Conservation (phyloP, 2,888 invertebrate genomes). For the Ophion slaviceki region DNA sequence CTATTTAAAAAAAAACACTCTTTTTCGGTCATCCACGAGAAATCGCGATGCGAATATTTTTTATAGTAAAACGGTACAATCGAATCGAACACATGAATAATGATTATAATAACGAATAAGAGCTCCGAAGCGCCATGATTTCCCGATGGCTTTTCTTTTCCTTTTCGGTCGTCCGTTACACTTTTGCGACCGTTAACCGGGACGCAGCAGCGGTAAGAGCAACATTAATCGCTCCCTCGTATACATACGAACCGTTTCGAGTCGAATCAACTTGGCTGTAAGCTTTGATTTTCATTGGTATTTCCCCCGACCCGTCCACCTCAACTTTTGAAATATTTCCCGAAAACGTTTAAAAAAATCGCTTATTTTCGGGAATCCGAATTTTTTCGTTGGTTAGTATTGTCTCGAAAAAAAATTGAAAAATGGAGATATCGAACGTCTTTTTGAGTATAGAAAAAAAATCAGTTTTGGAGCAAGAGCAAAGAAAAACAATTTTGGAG, state of each 20-base stretch:
- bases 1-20: not conserved
- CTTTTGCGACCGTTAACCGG: slow-evolving; percentile 70
- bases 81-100: slow-evolving; percentile 17
- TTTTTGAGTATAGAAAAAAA: too few relatives aligned
- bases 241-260: not conserved
- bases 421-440: too few relatives aligned
- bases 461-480: too few relatives aligned
- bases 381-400: too few relatives aligned
- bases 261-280: too few relatives aligned
- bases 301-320: too few relatives aligned
- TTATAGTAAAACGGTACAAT: slow-evolving; percentile 26
- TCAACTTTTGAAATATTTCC: too few relatives aligned
- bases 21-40: not conserved
- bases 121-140: slow-evolving; percentile 43
- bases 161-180: slow-evolving; percentile 72
- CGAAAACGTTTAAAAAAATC: too few relatives aligned
- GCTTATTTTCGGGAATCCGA: too few relatives aligned
- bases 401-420: too few relatives aligned
- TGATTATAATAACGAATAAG: slow-evolving; percentile 53
- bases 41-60: slow-evolving; percentile 6
- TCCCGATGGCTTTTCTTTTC: slow-evolving; percentile 70
- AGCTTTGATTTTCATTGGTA: too few relatives aligned
- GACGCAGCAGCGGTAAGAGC: slow-evolving; percentile 55
- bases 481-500: too few relatives aligned
- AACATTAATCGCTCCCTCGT: slow-evolving; percentile 55